Conservation (phyloP, 2,888 invertebrate species). For the Platypus cylindrus region DNA sequence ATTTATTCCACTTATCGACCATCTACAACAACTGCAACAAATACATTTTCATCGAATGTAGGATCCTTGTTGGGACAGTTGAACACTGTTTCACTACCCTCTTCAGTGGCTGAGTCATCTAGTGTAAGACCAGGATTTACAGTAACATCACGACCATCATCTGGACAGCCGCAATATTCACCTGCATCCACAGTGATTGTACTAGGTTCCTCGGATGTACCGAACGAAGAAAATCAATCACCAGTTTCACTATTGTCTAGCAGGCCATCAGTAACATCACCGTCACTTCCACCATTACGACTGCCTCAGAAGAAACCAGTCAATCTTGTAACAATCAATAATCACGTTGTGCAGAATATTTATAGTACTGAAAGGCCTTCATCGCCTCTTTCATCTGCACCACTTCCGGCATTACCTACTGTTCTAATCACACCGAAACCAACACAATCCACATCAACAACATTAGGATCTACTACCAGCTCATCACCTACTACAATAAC, state of each 20-base stretch:
- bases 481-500: constrained; percentile 12
- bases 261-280: constrained; percentile 22
- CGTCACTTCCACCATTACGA: constrained; percentile 24
- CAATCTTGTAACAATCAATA: constrained; percentile 45
- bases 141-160: constrained; percentile 23
- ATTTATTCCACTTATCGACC: constrained; percentile 9
- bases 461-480: constrained; percentile 11
- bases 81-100: too few species aligned
- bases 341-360: constrained; percentile 46
- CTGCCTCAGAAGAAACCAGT: constrained; percentile 35
- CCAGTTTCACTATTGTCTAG: constrained; percentile 5
- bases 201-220: constrained; percentile 37
- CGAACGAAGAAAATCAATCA: constrained; percentile 11
- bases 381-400: constrained; percentile 16
- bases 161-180: constrained; percentile 17
- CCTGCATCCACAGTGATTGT: constrained; percentile 49
- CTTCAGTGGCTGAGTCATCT: constrained; percentile 21
- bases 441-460: constrained; percentile 28
- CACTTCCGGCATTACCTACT: constrained; percentile 48
- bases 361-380: constrained; percentile 28
- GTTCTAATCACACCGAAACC: constrained; percentile 60
- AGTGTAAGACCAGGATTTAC: constrained; percentile 26
- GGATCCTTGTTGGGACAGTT: too few species aligned
- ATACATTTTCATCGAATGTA: not conserved
- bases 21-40: not conserved